Evolutionary conservation across 2,888 invertebrate genomes (phyloP), one percentile per base, ranked within the genome.

Genomic region (Gisinianus flammeolus): DNA sequence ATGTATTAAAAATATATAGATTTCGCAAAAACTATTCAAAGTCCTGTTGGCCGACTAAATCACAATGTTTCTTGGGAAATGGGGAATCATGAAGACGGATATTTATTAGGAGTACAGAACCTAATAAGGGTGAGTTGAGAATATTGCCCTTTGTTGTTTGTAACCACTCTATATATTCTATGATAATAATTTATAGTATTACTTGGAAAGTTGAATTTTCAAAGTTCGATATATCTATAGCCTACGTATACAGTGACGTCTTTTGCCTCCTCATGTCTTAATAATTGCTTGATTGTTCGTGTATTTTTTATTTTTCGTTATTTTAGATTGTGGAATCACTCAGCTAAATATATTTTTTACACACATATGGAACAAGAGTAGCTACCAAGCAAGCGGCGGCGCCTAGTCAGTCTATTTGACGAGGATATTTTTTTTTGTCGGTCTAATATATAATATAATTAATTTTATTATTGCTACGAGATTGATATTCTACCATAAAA

Each of bases 21-120:
- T 87, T 98, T 98, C 87, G 97, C 97, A 69, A 98, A 98, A 87
- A 96, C 96, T 0, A 90, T 93, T 75, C 89, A 90, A 74, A 88
- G 97, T 68, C 92, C 94, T 0, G 90, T 91, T 28, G 92, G 91
- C 12, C 88, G 88, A 71, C 90, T 98, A 22, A 91, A 92, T 83
- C 98, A 98, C 87, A 90, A 95, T 77, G 89, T 89, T 8, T 89
- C 91, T 19, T 98, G 98, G 98, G 87, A 90, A 79, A 92, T 94
- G 83, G 98, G 97, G n/a, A 98, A 98, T 87, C 94, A 95, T 86
- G 98, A 98, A 87, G 98, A 98, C 87, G 98, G 98, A 8, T 93
- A 97, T 85, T 90, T 98, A 30, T 92, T 91, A 84, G 98, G 98
- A 77, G 90, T 98, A 85, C 97, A 98, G 88, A 93, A 94, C 87